Evolutionary conservation across 1,140 invertebrate species (phyloP).

Genomic region (Ruditapes philippinarum): DNA sequence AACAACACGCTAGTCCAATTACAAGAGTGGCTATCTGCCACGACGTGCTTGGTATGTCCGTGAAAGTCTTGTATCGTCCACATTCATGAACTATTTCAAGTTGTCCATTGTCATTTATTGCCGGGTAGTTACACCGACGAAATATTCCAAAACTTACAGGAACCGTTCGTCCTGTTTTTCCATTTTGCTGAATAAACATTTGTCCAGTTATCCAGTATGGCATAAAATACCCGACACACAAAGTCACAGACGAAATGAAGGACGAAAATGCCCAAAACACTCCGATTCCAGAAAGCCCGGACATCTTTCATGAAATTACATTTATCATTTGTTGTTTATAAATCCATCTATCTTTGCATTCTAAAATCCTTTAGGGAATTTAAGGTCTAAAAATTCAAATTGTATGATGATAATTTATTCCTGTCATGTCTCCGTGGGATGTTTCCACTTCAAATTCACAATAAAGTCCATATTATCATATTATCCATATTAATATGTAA

Average conservation of each 20-base stretch:
- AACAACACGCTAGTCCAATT: constrained; percentile 89
- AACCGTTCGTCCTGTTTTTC: background rate
- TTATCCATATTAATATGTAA: too few relatives aligned
- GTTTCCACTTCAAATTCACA: too few relatives aligned
- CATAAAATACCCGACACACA: constrained; percentile 90
- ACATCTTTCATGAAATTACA: constrained; percentile 62
- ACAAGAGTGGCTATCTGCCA: constrained; percentile 91
- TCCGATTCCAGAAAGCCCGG: constrained; percentile 88
- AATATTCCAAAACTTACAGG: constrained; percentile 90
- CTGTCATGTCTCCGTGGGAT: too few relatives aligned
- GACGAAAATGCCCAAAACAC: constrained; percentile 90
- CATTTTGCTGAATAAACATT: constrained; percentile 32
- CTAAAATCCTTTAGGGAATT: too few relatives aligned
- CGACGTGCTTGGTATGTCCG: constrained; percentile 91
- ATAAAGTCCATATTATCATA: too few relatives aligned
- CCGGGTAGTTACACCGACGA: constrained; percentile 91
- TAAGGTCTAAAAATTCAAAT: too few relatives aligned
- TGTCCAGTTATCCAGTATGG: constrained; percentile 92
- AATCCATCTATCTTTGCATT: too few relatives aligned
- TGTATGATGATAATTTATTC: too few relatives aligned
- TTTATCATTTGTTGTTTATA: too few relatives aligned
- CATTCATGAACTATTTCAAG: constrained; percentile 87
- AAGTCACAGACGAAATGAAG: constrained; percentile 89
- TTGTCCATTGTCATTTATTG: constrained; percentile 84
- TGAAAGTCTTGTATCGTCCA: constrained; percentile 91